A percentile compares a stretch with the other conserved stretches of the same genome.
Evolutionary conservation across 2,113 vertebrate species (phyloP).

Genomic region (Chionomys nivalis): DNA sequence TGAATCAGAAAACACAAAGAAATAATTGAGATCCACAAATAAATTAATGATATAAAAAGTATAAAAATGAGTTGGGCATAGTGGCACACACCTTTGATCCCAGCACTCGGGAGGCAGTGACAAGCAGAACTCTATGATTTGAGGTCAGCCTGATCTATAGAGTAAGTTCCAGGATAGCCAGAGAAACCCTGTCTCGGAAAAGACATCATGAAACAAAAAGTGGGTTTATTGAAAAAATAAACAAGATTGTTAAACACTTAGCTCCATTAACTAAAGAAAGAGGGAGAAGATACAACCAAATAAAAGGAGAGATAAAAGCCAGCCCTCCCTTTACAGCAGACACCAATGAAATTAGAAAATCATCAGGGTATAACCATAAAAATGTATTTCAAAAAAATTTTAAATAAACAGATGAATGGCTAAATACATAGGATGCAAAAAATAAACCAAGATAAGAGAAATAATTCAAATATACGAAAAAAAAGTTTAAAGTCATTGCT

Average conservation of each 20-base stretch:
- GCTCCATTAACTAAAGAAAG: neutral
- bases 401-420: neutral
- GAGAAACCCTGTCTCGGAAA: too few relatives aligned
- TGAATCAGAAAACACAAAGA: neutral
- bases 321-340: neutral
- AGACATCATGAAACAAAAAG: neutral
- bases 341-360: neutral
- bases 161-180: too few relatives aligned
- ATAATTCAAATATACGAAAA: neutral
- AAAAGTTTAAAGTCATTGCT: neutral
- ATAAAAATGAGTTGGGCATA: neutral
- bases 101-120: too few relatives aligned
- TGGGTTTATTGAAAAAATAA: neutral
- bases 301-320: neutral
- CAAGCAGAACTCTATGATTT: too few relatives aligned
- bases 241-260: neutral
- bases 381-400: neutral
- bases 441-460: neutral
- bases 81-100: too few relatives aligned
- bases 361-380: neutral
- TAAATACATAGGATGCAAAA: neutral
- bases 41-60: neutral
- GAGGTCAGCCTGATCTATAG: too few relatives aligned
- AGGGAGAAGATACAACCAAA: neutral
- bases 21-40: neutral